These are phyloP conservation scores for Colostygia pectinataria DNA, from an alignment of 2,888 invertebrate species.

Conservation along the genomic window DNA sequence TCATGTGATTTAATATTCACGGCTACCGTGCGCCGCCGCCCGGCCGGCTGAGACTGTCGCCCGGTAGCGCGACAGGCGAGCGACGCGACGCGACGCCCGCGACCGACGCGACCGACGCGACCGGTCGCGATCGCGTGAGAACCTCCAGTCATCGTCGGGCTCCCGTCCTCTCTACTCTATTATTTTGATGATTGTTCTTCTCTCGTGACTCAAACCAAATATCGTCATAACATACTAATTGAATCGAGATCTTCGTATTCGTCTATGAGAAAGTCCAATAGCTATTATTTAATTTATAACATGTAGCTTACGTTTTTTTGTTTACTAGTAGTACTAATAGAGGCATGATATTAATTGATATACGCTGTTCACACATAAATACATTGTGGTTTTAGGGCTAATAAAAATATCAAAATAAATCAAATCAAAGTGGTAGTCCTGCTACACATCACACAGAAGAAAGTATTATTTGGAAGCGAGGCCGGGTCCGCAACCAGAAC, in stretches of 20 bases:
- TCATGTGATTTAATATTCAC: constrained; percentile 60
- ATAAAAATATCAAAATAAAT: too few species aligned
- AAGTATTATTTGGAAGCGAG: neutral
- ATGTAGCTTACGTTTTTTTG: too few species aligned
- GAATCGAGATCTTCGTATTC: constrained; percentile 4
- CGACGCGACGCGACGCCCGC: too few species aligned
- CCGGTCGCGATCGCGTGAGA: constrained; percentile 27
- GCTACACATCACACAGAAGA: neutral
- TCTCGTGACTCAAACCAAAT: constrained; percentile 19
- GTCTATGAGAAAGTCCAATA: constrained; percentile 7
- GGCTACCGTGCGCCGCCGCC: constrained; percentile 10
- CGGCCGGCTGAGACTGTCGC: constrained; percentile 39
- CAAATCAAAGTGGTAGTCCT: too few species aligned
- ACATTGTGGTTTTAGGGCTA: too few species aligned
- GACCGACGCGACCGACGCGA: constrained; percentile 4
- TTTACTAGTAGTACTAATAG: too few species aligned
- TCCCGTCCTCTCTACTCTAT: constrained; percentile 14
- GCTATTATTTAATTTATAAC: too few species aligned
- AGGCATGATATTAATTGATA: too few species aligned
- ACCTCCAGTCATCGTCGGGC: constrained; percentile 10
- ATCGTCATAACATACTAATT: constrained; percentile 16
- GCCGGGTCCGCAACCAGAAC: too few species aligned
- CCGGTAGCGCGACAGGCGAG: constrained; percentile 16
- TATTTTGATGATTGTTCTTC: constrained; percentile 24
- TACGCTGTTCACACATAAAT: too few species aligned